Evolutionary conservation across 2,113 vertebrate genomes (phyloP), one percentile per base, ranked within the genome.

Genomic region (Telmatochromis sp.): DNA sequence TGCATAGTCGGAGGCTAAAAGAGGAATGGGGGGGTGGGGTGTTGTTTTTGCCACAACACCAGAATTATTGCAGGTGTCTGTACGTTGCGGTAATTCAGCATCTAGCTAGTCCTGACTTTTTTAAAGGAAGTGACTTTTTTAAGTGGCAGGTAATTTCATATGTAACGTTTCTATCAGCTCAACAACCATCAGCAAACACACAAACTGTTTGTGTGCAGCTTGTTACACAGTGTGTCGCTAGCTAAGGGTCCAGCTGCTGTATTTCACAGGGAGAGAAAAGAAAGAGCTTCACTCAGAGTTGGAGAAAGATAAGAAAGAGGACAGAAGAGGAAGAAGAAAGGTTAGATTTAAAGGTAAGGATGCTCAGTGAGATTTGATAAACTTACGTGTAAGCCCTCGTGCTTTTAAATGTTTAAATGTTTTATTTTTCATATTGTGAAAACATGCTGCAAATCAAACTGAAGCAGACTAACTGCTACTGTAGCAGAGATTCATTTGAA

Each of bases 321-420:
- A 63, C 31, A 63, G 28, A 19, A 33, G 58, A 63, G 31, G 31
- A 35, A 35, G 31, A 63, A 35, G 1, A 35, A 33, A 63, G 5
- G 1, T 1, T 63, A 63, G 58, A 63, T 35, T 63, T 63, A 63
- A 63, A 63, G 58, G 58, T 35, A 63, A 63, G 31, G 31, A n/a
- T 63, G 58, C 58, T 63, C 58, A 63, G 15, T 33, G 58, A 19
- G 31, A 63, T 63, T 63, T 63, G 58, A 63, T 63, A 7, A 63
- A 63, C 31, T 35, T 19, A 63, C 1, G 9, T 33, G 58, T 35
- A 63, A 35, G 28, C 1, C 31, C 28, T 17, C 15, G 0, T 63
- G 58, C 17, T 63, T 63, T 63, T 63, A 63, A 63, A 63, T 63
- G 28, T 63, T 33, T 63, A 63, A 63, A 35, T 63, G 28, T 28